Evolutionary conservation across 2,113 vertebrate species (phyloP).

Genomic region (Oryzias javanicus): DNA sequence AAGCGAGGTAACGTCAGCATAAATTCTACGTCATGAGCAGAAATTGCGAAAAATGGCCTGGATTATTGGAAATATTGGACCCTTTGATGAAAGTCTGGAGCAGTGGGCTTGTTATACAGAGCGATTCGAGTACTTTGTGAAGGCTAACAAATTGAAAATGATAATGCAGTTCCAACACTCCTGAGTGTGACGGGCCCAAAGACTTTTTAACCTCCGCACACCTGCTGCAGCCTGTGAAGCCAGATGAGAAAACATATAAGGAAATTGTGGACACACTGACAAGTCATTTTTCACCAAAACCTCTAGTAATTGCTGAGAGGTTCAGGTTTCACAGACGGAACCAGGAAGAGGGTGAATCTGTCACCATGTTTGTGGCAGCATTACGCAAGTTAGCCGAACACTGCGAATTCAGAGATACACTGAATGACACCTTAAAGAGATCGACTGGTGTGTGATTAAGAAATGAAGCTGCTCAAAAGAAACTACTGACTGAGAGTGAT

Average conservation of each 20-base stretch:
- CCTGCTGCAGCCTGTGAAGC: neutral
- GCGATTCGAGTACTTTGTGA: neutral
- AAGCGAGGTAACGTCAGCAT: too few relatives aligned
- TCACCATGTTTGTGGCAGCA: too few relatives aligned
- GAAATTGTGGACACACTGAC: neutral
- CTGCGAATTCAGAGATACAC: too few relatives aligned
- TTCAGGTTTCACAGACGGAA: too few relatives aligned
- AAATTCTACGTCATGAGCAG: too few relatives aligned
- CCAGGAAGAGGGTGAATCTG: too few relatives aligned
- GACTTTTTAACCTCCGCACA: neutral
- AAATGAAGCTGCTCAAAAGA: slow-evolving; percentile 12
- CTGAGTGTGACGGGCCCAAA: neutral
- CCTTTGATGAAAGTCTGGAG: slow-evolving; percentile 1
- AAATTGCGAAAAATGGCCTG: too few relatives aligned
- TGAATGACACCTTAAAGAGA: neutral
- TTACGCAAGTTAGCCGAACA: too few relatives aligned
- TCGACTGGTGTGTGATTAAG: slow-evolving; percentile 5
- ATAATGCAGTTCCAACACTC: neutral
- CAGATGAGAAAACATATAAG: rapidly evolving
- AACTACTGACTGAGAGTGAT: slow-evolving; percentile 11
- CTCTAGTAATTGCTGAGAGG: too few relatives aligned
- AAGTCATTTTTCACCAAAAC: too few relatives aligned
- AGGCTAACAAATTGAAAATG: neutral
- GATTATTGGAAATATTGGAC: neutral
- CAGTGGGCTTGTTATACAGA: neutral